Percentiles rank a stretch among this genome's conserved stretches.
Conservation (phyloP, 2,888 invertebrate species). For the Drosophila nr. fundita region DNA sequence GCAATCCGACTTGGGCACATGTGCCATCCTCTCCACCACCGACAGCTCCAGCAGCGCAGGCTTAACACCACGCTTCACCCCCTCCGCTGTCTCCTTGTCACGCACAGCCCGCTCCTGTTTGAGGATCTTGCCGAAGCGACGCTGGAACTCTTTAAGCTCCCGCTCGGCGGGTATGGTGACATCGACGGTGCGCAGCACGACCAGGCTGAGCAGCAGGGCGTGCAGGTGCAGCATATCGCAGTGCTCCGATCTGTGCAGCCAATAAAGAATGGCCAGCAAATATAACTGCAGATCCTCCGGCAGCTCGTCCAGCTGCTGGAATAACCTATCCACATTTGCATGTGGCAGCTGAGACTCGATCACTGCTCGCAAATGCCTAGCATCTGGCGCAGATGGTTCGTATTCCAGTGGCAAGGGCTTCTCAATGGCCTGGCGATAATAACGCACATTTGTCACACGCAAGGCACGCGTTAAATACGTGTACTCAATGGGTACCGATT, state of each 20-base stretch:
- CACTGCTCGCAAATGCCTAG: conserved; percentile 67
- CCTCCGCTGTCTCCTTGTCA: conserved; percentile 66
- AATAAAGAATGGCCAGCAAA: conserved; percentile 82
- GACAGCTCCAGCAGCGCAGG: conserved; percentile 60
- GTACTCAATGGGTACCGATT: conserved; percentile 61
- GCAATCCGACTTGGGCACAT: conserved; percentile 82
- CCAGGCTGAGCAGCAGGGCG: conserved; percentile 79
- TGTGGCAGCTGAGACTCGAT: conserved; percentile 66
- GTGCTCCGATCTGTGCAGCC: conserved; percentile 81
- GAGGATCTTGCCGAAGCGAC: conserved; percentile 79
- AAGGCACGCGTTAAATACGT: conserved; percentile 82
- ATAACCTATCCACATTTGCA: conserved; percentile 62
- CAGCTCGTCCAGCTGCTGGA: conserved; percentile 67
- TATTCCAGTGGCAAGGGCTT: conserved; percentile 52
- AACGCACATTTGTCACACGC: conserved; percentile 81
- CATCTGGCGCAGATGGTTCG: conserved; percentile 71
- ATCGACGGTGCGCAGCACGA: conserved; percentile 81
- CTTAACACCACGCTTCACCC: conserved; percentile 60
- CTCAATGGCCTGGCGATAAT: conserved; percentile 70
- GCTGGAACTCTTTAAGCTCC: conserved; percentile 75
- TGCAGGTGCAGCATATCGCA: conserved; percentile 81
- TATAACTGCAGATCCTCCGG: conserved; percentile 81
- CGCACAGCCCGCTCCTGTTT: conserved; percentile 78
- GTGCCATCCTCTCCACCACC: conserved; percentile 71
- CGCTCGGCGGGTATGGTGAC: conserved; percentile 82